Base-by-base conservation (phyloP, 2,113 vertebrate species). In the Guaruba guarouba region DNA sequence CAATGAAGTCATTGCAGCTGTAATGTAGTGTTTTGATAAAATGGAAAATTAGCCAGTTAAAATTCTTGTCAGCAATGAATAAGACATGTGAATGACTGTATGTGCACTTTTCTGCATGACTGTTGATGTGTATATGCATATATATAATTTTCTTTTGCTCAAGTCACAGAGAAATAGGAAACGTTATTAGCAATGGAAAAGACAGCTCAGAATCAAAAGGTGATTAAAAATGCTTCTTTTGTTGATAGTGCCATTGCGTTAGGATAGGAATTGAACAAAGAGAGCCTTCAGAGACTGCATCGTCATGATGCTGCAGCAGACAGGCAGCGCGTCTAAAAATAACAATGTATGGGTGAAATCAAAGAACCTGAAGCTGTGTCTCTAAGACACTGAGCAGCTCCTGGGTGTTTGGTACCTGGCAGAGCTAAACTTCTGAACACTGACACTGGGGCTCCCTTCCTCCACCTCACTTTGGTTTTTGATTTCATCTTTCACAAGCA, bases 21-120 rank as follows among this genome's bases (percentile, higher is more conserved):
- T 93, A 89, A 93, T 93, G 76, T 51, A 80, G 35, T 90, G 71
- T 75, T 94, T 90, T 66, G 74, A 90, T 89, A 87, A 88, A 93
- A 73, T 35, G 64, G 69, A 81, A 94, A 89, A 95, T 81, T 57
- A 95, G 52, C 33, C 68, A 78, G 68, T 76, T 93, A 91, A 92
- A 96, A 89, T 79, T 95, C 77, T 93, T 96, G 68, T 61, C 35
- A 43, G 57, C 83, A 76, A 90, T 13, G 44, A 93, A 55, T 70
- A 86, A 93, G 87, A 82, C 89, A 83, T 3, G 2, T 52, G 82
- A 70, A 54, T 73, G 80, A 76, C 66, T 67, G 17, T 24, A 29
- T 28, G 27, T 20, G 39, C 66, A 55, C 37, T 51, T 77, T 83
- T 76, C 55, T 29, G 2, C 4, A 3, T 28, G 57, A 6, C 35